phyloP scores from a whole-genome alignment of 2,888 invertebrate species.

The Sthenelais limicola region DNA sequence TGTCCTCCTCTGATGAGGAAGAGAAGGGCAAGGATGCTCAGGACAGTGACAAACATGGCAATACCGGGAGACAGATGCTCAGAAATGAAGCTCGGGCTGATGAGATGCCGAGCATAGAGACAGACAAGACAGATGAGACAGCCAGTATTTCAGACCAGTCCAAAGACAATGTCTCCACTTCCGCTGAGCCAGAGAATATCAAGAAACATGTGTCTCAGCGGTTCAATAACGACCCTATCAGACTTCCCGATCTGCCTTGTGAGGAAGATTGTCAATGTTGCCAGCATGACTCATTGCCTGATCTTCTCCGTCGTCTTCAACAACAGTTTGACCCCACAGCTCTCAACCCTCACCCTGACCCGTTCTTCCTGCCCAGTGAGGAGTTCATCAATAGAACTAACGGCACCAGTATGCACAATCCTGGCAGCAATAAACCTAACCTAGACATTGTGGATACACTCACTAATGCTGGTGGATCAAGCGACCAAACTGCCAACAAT shows the following conservation, averaged over 20 bases:
- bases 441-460: slow-evolving; percentile 27
- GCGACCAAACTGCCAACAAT: slow-evolving; percentile 19
- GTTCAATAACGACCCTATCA: slow-evolving; percentile 22
- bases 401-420: slow-evolving; percentile 17
- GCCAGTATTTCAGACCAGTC: slow-evolving; percentile 24
- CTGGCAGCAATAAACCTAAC: slow-evolving; percentile 25
- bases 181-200: not conserved
- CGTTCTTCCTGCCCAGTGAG: slow-evolving; percentile 14
- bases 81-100: slow-evolving; percentile 24
- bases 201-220: slow-evolving; percentile 13
- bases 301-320: slow-evolving; percentile 33
- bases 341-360: slow-evolving; percentile 21
- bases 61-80: slow-evolving; percentile 32
- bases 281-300: slow-evolving; percentile 41
- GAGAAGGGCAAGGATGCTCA: slow-evolving; percentile 33
- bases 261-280: slow-evolving; percentile 40
- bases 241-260: slow-evolving; percentile 38
- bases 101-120: slow-evolving; percentile 35
- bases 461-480: slow-evolving; percentile 8
- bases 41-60: slow-evolving; percentile 35
- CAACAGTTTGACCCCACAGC: slow-evolving; percentile 28
- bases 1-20: slow-evolving; percentile 26
- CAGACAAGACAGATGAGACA: slow-evolving; percentile 36
- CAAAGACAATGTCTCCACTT: slow-evolving; percentile 25
- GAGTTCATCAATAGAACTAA: slow-evolving; percentile 28